Conservation (phyloP, 2,888 invertebrate species). For the Hetaerina titia region DNA sequence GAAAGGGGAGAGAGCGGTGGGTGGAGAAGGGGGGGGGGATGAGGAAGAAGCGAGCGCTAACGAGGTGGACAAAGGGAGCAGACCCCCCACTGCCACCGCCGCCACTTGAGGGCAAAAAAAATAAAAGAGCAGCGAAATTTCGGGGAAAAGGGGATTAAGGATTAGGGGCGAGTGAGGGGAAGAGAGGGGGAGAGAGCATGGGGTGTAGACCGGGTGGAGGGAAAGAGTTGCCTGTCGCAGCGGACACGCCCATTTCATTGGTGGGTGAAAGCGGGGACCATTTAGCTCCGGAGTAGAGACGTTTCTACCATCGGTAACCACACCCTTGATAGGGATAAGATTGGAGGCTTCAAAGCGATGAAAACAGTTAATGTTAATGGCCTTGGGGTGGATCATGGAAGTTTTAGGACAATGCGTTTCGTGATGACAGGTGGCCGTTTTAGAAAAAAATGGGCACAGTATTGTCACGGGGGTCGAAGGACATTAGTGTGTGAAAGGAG, state of each 20-base stretch:
- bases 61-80: conserved; percentile 26
- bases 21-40: neutral
- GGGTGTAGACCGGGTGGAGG: neutral
- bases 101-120: neutral
- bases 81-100: neutral
- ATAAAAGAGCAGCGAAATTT: neutral
- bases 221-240: no score
- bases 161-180: neutral
- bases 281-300: neutral
- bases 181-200: neutral
- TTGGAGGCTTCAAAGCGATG: no score
- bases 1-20: neutral
- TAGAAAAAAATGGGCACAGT: no score
- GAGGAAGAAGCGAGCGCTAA: conserved; percentile 44
- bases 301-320: neutral
- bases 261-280: neutral
- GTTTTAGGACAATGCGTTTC: no score
- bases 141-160: neutral
- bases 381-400: no score
- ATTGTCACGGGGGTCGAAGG: no score
- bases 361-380: no score
- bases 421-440: no score
- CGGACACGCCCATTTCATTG: neutral
- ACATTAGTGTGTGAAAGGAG: no score
- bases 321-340: no score